A percentile compares a stretch with the other conserved stretches of the same genome.
Conservation (phyloP, 2,113 vertebrate genomes). For the Leptosomus discolor region DNA sequence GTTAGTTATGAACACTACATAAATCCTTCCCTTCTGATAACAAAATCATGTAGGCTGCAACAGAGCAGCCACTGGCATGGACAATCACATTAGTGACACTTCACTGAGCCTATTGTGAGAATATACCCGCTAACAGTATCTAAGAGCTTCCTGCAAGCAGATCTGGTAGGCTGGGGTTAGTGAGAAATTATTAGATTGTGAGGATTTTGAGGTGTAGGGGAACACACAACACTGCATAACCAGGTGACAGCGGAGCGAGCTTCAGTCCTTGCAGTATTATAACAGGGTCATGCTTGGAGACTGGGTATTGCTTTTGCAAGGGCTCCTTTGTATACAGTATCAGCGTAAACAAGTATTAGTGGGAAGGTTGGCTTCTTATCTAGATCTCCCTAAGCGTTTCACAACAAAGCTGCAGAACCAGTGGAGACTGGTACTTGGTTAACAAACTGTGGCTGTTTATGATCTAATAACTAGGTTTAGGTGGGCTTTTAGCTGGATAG, state of each 20-base stretch:
- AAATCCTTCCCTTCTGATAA: conserved; percentile 31
- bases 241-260: background rate
- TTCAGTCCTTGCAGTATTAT: background rate
- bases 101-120: conserved; percentile 35
- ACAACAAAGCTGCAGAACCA: conserved; percentile 23
- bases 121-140: background rate
- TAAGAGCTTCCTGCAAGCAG: background rate
- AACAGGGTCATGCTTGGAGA: background rate
- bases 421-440: background rate
- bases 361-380: conserved; percentile 28
- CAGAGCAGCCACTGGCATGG: conserved; percentile 55
- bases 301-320: background rate
- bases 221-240: background rate
- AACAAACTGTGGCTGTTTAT: background rate
- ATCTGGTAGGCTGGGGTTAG: background rate
- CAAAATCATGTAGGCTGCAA: conserved; percentile 38
- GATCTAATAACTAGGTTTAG: background rate
- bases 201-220: background rate
- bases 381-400: conserved; percentile 21
- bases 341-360: background rate
- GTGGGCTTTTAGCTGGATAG: background rate
- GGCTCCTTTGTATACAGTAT: background rate
- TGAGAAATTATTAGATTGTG: background rate
- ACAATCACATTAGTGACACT: conserved; percentile 52
- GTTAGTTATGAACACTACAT: conserved; percentile 28